These are phyloP conservation scores for Macrosiphum euphorbiae DNA, from an alignment of 2,888 invertebrate genomes.

Conservation along the genomic window DNA sequence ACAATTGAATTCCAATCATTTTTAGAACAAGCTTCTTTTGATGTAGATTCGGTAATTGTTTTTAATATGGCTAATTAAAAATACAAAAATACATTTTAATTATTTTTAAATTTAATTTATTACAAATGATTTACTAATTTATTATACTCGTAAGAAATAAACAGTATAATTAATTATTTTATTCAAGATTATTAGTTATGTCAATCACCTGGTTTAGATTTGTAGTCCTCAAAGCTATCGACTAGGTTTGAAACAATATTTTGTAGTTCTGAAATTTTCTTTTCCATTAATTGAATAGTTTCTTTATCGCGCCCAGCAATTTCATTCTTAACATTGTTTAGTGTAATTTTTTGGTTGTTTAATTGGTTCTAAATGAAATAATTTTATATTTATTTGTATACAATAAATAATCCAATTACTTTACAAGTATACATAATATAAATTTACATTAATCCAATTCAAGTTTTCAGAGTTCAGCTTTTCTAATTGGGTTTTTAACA, in stretches of 20 bases:
- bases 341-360: conserved; percentile 1
- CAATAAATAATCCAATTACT: not conserved
- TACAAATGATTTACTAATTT: not conserved
- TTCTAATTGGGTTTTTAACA: conserved; percentile 46
- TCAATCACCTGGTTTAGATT: conserved; percentile 22
- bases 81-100: not conserved
- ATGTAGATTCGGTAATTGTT: not conserved
- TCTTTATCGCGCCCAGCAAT: conserved; percentile 1
- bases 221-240: conserved; percentile 47
- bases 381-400: not conserved
- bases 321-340: conserved; percentile 35
- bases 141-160: not conserved
- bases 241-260: conserved; percentile 43
- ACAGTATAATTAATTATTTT: not conserved
- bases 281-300: conserved; percentile 49
- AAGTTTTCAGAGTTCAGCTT: conserved; percentile 52
- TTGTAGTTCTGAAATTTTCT: conserved; percentile 52
- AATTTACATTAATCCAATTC: conserved; percentile 60
- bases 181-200: not conserved
- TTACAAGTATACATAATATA: conserved; percentile 1
- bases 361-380: conserved; percentile 37
- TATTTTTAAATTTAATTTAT: not conserved
- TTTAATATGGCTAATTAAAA: conserved; percentile 15
- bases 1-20: conserved; percentile 60
- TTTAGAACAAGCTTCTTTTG: conserved; percentile 42